Conservation (phyloP, 2,113 vertebrate genomes). For the Circaetus cinerascens region DNA sequence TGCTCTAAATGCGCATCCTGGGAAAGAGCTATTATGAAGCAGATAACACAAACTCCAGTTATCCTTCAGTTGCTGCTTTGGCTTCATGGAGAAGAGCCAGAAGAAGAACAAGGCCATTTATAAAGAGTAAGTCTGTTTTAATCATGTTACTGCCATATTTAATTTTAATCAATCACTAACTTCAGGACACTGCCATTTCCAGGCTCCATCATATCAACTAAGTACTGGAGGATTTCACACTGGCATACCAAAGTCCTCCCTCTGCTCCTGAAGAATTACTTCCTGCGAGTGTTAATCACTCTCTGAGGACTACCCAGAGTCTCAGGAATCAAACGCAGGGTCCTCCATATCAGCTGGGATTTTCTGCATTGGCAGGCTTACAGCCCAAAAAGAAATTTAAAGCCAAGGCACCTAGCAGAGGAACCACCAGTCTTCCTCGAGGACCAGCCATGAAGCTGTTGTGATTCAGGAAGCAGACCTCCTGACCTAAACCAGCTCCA, state of each 20-base stretch:
- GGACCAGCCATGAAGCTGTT: background rate
- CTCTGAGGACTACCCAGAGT: background rate
- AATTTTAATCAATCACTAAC: background rate
- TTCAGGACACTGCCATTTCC: background rate
- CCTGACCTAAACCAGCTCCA: background rate
- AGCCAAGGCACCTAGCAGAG: background rate
- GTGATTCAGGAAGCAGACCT: background rate
- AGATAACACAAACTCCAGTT: background rate
- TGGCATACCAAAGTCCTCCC: background rate
- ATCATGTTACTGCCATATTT: background rate
- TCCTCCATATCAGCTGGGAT: background rate
- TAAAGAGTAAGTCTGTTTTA: background rate
- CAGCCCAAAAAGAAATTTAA: background rate
- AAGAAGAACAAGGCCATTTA: background rate
- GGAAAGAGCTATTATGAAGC: background rate
- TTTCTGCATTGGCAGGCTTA: background rate
- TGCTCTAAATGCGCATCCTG: background rate
- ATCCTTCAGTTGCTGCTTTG: background rate
- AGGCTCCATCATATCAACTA: background rate
- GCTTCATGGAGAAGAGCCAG: background rate
- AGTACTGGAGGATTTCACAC: background rate
- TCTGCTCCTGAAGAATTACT: background rate
- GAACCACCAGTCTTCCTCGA: background rate
- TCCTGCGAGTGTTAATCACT: background rate
- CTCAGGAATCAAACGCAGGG: background rate